Percentiles rank a stretch among this genome's conserved stretches.
Evolutionary conservation across 1,140 invertebrate species (phyloP).

Genomic region (Nautilus pompilius): DNA sequence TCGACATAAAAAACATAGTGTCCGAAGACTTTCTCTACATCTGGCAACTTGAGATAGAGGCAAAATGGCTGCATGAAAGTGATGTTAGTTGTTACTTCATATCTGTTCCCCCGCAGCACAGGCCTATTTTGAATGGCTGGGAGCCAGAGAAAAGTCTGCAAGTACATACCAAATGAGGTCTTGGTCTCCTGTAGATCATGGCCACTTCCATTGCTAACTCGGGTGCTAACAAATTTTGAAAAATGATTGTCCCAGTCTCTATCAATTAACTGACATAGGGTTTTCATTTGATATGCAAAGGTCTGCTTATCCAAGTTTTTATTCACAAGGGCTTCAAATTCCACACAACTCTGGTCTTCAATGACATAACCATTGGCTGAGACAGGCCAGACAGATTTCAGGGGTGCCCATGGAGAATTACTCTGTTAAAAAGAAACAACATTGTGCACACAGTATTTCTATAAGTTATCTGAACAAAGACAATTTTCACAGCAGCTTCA

Average conservation of each 20-base stretch:
- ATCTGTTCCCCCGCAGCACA: too few species aligned
- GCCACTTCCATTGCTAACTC: slow-evolving; percentile 8
- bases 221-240: slow-evolving; percentile 14
- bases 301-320: slow-evolving; percentile 15
- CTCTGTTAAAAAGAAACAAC: slow-evolving; percentile 15
- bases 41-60: slow-evolving; percentile 21
- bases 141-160: slow-evolving; percentile 32
- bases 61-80: slow-evolving; percentile 17
- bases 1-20: slow-evolving; percentile 35
- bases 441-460: too few species aligned
- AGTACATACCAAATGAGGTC: slow-evolving; percentile 29
- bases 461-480: too few species aligned
- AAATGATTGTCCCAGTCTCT: slow-evolving; percentile 29
- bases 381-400: slow-evolving; percentile 18
- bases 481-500: too few species aligned
- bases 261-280: slow-evolving; percentile 29
- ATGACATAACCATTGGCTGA: slow-evolving; percentile 22
- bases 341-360: slow-evolving; percentile 27
- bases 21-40: slow-evolving; percentile 20
- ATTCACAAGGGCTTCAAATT: slow-evolving; percentile 25
- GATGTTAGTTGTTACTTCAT: neutral
- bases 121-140: slow-evolving; percentile 20
- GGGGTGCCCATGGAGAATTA: slow-evolving; percentile 23
- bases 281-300: slow-evolving; percentile 29
- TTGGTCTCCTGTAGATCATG: slow-evolving; percentile 14